Evolutionary conservation across 2,797 vertebrate genomes (phyloP), one percentile per base, ranked within the genome.

Genomic region (Tolypeutes matacus): DNA sequence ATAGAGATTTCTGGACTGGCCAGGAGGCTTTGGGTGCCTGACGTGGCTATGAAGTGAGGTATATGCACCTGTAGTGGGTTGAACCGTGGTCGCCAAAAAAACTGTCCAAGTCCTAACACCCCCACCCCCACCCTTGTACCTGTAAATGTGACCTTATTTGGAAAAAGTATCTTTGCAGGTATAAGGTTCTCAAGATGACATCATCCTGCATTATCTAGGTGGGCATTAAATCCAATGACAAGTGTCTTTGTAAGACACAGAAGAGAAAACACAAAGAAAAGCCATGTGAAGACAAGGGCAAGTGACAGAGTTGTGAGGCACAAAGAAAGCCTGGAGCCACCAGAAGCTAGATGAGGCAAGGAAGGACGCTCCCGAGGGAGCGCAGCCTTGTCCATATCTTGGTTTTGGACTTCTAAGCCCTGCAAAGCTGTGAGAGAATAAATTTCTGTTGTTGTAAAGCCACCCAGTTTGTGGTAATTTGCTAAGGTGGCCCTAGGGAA

Each of bases 361-460:
- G 15, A 39, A 31, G 11, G 5, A 3, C 5, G 58, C 53, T 87
- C 36, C n/a, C 1, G 23, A 53, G 11, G 15, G 75, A 72, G 31
- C 21, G 2, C 0, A 1, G 23, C 53, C 29, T 75, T 3, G 7
- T 0, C 0, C 8, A 17, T 1, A 1, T 39, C 18, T n/a, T 9
- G 8, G 29, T 15, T 77, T 84, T 49, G 34, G 46, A 11, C 9
- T 39, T 42, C 23, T 27, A 46, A 46, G 6, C 23, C 15, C 20
- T 42, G 25, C 42, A 29, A 58, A 93, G 34, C 46, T 9, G 9
- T 5, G 15, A 88, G 3, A 60, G 69, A 69, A 85, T 14, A 58
- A 6, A 36, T 18, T 36, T 27, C 69, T 53, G 23, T 14, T 72
- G 42, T 36, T 56, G 2, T 10, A 39, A 39, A 49, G 27, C 25